Evolutionary conservation across 2,888 invertebrate genomes (phyloP).

Genomic region (Aphrophora alni): DNA sequence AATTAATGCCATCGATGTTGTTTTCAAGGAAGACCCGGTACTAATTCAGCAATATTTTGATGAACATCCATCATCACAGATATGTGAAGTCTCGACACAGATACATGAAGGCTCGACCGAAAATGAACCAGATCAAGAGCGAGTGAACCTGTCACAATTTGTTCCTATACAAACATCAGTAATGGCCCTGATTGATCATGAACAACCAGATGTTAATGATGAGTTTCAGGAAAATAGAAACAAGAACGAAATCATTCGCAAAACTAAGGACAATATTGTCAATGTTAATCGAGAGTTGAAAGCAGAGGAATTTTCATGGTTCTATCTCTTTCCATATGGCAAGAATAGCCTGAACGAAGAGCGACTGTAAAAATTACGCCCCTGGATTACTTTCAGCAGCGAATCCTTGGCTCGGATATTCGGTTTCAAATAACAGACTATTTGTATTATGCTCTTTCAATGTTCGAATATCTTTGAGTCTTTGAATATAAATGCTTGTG

Average conservation of each 20-base stretch:
- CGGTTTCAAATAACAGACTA: too few relatives aligned
- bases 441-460: too few relatives aligned
- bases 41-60: slow-evolving; percentile 40
- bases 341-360: slow-evolving; percentile 48
- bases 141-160: background rate
- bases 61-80: slow-evolving; percentile 30
- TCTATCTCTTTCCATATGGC: slow-evolving; percentile 50
- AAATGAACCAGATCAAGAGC: too few relatives aligned
- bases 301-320: slow-evolving; percentile 53
- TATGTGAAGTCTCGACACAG: slow-evolving; percentile 11
- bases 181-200: slow-evolving; percentile 45
- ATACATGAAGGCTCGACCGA: slow-evolving; percentile 18
- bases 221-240: slow-evolving; percentile 41
- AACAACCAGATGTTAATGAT: slow-evolving; percentile 39
- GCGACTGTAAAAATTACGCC: slow-evolving; percentile 29
- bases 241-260: slow-evolving; percentile 36
- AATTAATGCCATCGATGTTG: background rate
- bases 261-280: slow-evolving; percentile 50
- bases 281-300: slow-evolving; percentile 48
- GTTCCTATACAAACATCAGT: slow-evolving; percentile 39
- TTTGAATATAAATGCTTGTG: too few relatives aligned
- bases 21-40: background rate
- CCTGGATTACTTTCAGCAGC: too few relatives aligned
- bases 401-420: too few relatives aligned
- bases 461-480: too few relatives aligned